Conservation (phyloP, 2,888 invertebrate genomes). For the Yponomeuta cagnagella region DNA sequence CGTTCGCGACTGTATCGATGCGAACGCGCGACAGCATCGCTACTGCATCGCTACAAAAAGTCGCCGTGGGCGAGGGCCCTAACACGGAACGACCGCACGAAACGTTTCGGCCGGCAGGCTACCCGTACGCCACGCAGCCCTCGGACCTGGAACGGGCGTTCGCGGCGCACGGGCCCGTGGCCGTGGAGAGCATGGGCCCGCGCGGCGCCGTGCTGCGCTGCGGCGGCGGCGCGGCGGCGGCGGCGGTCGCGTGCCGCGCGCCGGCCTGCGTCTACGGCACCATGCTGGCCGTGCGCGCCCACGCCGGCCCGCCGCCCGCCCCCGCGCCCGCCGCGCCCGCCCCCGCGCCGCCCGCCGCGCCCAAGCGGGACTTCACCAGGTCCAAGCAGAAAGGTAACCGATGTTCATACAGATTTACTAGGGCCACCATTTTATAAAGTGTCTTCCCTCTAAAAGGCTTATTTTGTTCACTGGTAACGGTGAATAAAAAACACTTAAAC, state of each 20-base stretch:
- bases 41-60: no score
- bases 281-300: conserved; percentile 33
- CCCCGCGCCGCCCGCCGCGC: conserved; percentile 23
- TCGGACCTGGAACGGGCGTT: conserved; percentile 44
- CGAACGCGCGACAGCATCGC: no score
- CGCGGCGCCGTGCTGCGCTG: conserved; percentile 35
- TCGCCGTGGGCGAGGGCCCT: no score
- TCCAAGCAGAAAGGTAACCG: background rate
- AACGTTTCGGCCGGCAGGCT: conserved; percentile 34
- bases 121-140: conserved; percentile 43
- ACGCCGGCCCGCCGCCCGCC: conserved; percentile 22
- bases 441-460: no score
- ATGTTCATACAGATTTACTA: no score
- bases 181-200: conserved; percentile 33
- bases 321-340: conserved; percentile 18
- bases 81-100: no score
- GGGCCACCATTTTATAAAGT: no score
- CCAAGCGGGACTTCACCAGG: conserved; percentile 22
- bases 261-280: conserved; percentile 52
- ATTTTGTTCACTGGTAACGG: no score
- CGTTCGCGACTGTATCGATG: no score
- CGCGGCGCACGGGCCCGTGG: conserved; percentile 35
- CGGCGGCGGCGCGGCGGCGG: conserved; percentile 28
- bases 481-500: no score
- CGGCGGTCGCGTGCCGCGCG: conserved; percentile 29